phyloP scores from a whole-genome alignment of 2,797 vertebrate species.

The Gymnopithys bicolor region DNA sequence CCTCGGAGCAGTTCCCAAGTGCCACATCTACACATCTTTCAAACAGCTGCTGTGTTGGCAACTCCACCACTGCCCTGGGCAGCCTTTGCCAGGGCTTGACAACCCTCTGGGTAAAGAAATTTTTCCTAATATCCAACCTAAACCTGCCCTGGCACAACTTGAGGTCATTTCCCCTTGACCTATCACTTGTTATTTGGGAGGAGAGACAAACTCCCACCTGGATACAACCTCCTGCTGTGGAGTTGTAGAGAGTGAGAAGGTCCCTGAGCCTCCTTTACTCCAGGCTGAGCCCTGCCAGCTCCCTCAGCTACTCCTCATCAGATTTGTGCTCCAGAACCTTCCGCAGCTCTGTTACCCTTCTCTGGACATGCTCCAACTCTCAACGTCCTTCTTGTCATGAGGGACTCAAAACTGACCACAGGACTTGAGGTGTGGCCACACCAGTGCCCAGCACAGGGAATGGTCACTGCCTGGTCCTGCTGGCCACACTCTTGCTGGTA shows the following conservation, averaged over 20 bases:
- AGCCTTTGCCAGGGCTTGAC: neutral
- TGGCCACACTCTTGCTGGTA: accelerated
- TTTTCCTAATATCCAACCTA: neutral
- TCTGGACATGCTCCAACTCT: accelerated
- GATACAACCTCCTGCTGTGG: neutral
- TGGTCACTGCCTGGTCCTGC: neutral
- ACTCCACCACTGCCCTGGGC: neutral
- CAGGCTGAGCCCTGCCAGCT: accelerated
- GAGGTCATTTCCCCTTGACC: neutral
- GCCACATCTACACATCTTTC: neutral
- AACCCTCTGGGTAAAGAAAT: neutral
- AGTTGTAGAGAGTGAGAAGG: too few relatives aligned
- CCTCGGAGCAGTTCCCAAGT: neutral
- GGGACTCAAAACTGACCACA: neutral
- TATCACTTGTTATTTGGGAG: too few relatives aligned
- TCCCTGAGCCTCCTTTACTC: neutral
- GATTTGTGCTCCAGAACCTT: neutral
- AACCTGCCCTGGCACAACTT: neutral
- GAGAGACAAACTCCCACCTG: accelerated
- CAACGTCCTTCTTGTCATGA: accelerated
- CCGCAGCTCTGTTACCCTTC: neutral
- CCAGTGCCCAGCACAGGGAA: neutral
- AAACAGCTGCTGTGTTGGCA: neutral
- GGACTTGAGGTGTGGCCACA: too few relatives aligned
- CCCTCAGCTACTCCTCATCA: neutral